phyloP scores from a whole-genome alignment of 2,888 invertebrate genomes.

The Ecdyonurus torrentis region DNA sequence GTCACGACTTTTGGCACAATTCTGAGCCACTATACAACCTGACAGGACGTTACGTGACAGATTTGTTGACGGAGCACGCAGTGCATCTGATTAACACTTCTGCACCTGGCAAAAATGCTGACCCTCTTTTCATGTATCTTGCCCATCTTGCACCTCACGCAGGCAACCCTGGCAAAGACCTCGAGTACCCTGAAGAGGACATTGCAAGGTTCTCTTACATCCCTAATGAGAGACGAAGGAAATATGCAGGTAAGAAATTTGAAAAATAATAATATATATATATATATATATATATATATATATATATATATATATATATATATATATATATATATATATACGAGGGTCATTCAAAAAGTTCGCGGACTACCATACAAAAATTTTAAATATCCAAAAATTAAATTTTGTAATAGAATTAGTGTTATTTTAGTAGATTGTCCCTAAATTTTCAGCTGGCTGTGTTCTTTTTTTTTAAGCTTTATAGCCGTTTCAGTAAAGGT shows the following conservation, averaged over 20 bases:
- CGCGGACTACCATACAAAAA: too few relatives aligned
- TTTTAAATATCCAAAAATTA: too few relatives aligned
- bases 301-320: neutral
- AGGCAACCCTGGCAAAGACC: neutral
- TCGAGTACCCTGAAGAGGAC: neutral
- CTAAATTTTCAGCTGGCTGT: too few relatives aligned
- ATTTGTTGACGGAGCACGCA: slow-evolving; percentile 31
- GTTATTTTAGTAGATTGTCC: too few relatives aligned
- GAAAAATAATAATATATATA: neutral
- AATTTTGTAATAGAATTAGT: too few relatives aligned
- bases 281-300: neutral
- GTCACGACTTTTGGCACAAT: slow-evolving; percentile 29
- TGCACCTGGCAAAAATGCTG: neutral
- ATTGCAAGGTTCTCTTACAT: slow-evolving; percentile 1
- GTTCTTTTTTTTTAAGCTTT: too few relatives aligned
- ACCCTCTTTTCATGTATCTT: neutral
- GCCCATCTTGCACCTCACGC: neutral
- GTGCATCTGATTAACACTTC: slow-evolving; percentile 22
- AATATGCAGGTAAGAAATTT: neutral
- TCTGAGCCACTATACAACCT: slow-evolving; percentile 22
- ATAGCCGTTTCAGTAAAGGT: too few relatives aligned
- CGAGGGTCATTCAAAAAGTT: too few relatives aligned
- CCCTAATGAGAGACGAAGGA: neutral
- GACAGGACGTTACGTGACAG: slow-evolving; percentile 29
- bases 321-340: too few relatives aligned